A percentile compares a stretch with the other conserved stretches of the same genome.
These are phyloP conservation scores for Microtus ochrogaster DNA, from an alignment of 2,113 vertebrate species.

Conservation along the genomic window DNA sequence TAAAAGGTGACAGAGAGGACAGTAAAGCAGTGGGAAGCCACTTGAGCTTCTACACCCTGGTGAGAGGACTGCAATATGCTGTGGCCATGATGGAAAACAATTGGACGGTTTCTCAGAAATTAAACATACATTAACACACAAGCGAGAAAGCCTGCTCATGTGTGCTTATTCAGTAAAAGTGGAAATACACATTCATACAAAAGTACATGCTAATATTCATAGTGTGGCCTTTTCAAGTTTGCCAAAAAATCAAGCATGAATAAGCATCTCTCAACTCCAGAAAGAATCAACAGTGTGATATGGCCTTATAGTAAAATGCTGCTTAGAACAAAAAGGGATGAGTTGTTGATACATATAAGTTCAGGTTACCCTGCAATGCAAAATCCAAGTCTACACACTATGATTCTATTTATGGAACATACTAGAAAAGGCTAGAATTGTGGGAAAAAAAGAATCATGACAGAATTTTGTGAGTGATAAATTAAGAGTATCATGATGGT, in stretches of 20 bases:
- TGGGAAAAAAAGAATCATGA: neutral
- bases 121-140: neutral
- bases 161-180: constrained; percentile 33
- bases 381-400: neutral
- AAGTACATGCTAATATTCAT: constrained; percentile 24
- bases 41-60: neutral
- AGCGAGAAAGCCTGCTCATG: neutral
- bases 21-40: neutral
- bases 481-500: neutral
- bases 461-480: neutral
- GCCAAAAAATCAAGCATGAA: constrained; percentile 22
- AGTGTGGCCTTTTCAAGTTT: constrained; percentile 1
- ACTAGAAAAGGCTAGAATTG: neutral
- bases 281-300: neutral
- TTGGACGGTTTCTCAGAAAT: neutral
- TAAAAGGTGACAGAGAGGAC: constrained; percentile 5
- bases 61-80: neutral
- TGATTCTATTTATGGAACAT: neutral
- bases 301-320: neutral
- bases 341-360: neutral
- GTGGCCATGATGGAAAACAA: neutral
- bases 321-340: neutral
- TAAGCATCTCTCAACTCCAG: neutral
- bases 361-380: neutral
- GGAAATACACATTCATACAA: neutral